Evolutionary conservation across 1,140 invertebrate species (phyloP).

Genomic region (Brachionus sp.): DNA sequence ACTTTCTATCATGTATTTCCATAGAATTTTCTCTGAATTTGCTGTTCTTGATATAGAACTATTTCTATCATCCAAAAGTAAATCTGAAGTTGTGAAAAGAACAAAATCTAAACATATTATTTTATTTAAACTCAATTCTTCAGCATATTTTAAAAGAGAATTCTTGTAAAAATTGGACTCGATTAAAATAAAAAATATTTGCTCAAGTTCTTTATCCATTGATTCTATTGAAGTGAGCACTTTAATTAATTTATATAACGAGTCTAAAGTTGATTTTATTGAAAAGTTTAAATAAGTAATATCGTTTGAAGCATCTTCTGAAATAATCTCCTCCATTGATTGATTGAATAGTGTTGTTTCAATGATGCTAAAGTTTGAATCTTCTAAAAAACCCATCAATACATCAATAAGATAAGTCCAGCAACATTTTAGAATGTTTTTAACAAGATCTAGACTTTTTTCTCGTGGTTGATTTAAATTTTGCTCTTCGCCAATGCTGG

Average conservation of each 20-base stretch:
- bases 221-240: neutral
- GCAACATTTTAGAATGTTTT: constrained; percentile 10
- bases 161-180: constrained; percentile 28
- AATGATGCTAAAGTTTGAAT: neutral
- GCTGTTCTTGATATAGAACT: neutral
- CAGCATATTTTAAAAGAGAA: neutral
- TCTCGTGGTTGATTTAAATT: neutral
- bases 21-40: neutral
- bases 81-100: neutral
- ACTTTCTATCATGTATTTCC: neutral
- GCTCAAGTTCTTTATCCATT: constrained; percentile 17
- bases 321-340: neutral
- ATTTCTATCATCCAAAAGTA: neutral
- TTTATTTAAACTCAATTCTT: constrained; percentile 27
- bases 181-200: constrained; percentile 13
- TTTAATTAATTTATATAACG: neutral
- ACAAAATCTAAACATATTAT: constrained; percentile 23
- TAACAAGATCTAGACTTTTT: neutral
- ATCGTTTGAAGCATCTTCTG: neutral
- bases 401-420: constrained; percentile 42
- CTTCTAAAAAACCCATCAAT: neutral
- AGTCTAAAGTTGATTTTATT: constrained; percentile 40
- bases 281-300: neutral
- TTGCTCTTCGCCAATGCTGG: neutral
- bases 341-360: neutral